Percentiles rank a stretch among this genome's conserved stretches.
Evolutionary conservation across 53 echinoderm and acorn worm species (phyloP).

Genomic region (Holothuria leucospilota): DNA sequence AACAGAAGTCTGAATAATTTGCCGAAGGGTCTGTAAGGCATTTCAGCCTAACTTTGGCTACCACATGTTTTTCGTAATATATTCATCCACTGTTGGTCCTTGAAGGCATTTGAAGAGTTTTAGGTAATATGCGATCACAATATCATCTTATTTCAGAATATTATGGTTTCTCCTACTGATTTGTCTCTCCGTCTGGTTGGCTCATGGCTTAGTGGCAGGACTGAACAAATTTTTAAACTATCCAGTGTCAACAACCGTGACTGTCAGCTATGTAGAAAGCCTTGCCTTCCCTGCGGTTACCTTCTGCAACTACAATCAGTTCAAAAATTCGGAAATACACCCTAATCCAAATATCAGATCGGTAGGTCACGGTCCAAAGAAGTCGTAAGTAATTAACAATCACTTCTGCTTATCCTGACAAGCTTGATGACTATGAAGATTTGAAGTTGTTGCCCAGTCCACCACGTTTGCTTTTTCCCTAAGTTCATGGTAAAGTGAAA

Average conservation of each 20-base stretch:
- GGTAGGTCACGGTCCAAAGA: background rate
- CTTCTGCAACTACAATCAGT: slow-evolving; percentile 72
- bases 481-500: too few relatives aligned
- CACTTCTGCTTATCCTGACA: too few relatives aligned
- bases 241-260: slow-evolving; percentile 65
- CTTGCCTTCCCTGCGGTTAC: slow-evolving; percentile 68
- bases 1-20: too few relatives aligned
- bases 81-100: too few relatives aligned
- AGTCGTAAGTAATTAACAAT: too few relatives aligned
- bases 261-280: slow-evolving; percentile 43
- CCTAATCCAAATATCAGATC: slow-evolving; percentile 31
- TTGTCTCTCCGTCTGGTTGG: slow-evolving; percentile 47
- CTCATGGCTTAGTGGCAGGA: slow-evolving; percentile 45
- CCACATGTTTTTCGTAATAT: too few relatives aligned
- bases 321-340: slow-evolving; percentile 55
- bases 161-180: slow-evolving; percentile 49
- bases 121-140: background rate
- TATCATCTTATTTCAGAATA: slow-evolving; percentile 30
- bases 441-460: too few relatives aligned
- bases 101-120: too few relatives aligned
- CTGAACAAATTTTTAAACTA: slow-evolving; percentile 36
- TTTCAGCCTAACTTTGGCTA: too few relatives aligned
- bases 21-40: too few relatives aligned
- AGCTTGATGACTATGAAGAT: too few relatives aligned
- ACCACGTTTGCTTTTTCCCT: too few relatives aligned